A percentile compares a stretch with the other conserved stretches of the same genome.
Conservation (phyloP, 2,113 vertebrate genomes). For the Hydrolagus affinis region DNA sequence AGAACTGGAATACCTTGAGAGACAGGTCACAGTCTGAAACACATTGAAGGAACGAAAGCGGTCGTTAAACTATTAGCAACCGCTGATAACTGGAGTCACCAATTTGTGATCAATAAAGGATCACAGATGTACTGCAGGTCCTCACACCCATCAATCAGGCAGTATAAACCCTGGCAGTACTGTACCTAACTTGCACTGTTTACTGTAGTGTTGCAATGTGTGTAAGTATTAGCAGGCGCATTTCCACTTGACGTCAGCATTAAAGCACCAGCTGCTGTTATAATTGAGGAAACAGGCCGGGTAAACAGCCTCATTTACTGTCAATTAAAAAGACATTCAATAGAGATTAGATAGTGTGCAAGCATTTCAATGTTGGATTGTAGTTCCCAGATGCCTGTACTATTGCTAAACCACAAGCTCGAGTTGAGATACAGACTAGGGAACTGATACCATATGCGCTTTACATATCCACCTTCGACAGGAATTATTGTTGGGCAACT, state of each 20-base stretch:
- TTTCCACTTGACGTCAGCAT: constrained; percentile 25
- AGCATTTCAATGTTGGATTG: background rate
- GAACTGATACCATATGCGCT: too few species aligned
- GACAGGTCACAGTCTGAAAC: too few species aligned
- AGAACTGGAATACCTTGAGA: too few species aligned
- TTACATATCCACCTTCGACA: background rate
- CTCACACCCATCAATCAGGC: background rate
- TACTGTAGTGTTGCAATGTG: constrained; percentile 19
- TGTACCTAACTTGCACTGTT: background rate
- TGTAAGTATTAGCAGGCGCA: background rate
- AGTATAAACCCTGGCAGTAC: background rate
- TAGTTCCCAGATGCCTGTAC: background rate
- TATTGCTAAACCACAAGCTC: background rate
- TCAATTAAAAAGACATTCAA: constrained; percentile 5
- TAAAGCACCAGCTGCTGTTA: constrained; percentile 28
- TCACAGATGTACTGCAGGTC: background rate
- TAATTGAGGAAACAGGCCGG: constrained; percentile 24
- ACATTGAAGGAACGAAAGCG: too few species aligned
- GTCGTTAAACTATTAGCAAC: background rate
- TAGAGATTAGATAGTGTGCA: background rate
- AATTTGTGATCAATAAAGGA: background rate
- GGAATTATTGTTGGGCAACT: background rate
- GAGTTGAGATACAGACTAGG: background rate
- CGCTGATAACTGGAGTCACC: background rate
- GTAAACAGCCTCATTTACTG: background rate